Evolutionary conservation across 2,888 invertebrate species (phyloP), one percentile per base, ranked within the genome.

Genomic region (Drosophila seclusa): DNA sequence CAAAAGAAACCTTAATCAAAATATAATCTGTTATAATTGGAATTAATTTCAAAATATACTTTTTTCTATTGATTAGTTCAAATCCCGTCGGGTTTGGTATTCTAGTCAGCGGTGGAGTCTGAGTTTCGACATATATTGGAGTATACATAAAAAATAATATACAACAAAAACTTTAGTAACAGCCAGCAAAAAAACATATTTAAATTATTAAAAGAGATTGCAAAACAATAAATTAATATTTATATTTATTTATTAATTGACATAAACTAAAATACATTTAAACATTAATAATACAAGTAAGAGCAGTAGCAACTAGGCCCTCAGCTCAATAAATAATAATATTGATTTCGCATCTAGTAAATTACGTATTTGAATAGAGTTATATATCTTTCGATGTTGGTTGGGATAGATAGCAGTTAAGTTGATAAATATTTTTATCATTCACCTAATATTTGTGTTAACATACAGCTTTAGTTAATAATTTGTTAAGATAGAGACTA

Each of bases 401-500:
- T 21, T n/a, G n/a, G 2, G 38, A n/a, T 38, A 38, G 18, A 18
- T 4, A n/a, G 10, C 4, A 13, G 7, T 7, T 10, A 10, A 40
- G 4, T 45, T 13, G 5, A 21, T 7, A 45, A 11, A 0, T 45
- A 13, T 21, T 45, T 45, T 1, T 24, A 24, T 2, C 24, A 24
- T 24, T 24, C 24, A 21, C 1, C 1, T 21, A 38, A 38, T 18
- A 27, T 29, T 38, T 16, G 27, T 16, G 13, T 55, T n/a, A 27
- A 38, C 38, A 29, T 8, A 2, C 13, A 55, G 2, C 3, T 29
- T 55, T 29, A 21, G 18, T 55, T 29, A 59, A 55, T 63, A 73
- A 74, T 60, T 74, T 63, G 74, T 59, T 50, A 10, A 63, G 38
- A 24, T 40, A 18, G 34, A 13, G 6, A 52, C 2, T n/a, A 48